Evolutionary conservation across 1,140 invertebrate genomes (phyloP).

Genomic region (Danaus melanippus): DNA sequence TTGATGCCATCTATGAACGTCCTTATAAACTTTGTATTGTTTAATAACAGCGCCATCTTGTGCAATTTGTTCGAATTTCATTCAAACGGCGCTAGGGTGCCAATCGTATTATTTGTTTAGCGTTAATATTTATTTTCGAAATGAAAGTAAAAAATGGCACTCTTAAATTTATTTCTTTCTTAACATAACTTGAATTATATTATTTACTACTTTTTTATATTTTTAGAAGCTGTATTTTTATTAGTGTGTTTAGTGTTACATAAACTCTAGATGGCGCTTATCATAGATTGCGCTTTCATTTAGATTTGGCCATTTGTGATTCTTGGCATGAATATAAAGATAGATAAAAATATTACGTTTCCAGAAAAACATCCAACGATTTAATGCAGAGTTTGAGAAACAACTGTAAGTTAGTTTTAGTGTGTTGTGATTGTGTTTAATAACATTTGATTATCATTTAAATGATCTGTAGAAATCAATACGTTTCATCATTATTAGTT

Average conservation of each 20-base stretch:
- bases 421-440: conserved; percentile 58
- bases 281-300: neutral
- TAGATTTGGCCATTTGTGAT: conserved; percentile 7
- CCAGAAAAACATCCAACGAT: conserved; percentile 66
- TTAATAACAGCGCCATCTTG: too few species aligned
- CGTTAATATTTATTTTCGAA: neutral
- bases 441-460: neutral
- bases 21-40: neutral
- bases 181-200: neutral
- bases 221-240: too few species aligned
- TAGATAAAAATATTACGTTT: conserved; percentile 35
- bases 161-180: too few species aligned
- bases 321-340: conserved; percentile 28
- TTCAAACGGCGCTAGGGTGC: too few species aligned
- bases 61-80: too few species aligned
- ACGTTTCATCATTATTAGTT: too few species aligned
- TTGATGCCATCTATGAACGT: conserved; percentile 18
- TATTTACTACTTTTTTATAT: too few species aligned
- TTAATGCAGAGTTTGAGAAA: conserved; percentile 66
- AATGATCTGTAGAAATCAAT: too few species aligned
- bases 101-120: too few species aligned
- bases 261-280: neutral
- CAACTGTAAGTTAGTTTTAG: conserved; percentile 65
- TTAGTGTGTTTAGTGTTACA: too few species aligned
- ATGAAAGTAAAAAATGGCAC: neutral